Evolutionary conservation across 37 sponge, comb jelly and placozoan species (phyloP).

Genomic region (Cliona cf. orientalis): DNA sequence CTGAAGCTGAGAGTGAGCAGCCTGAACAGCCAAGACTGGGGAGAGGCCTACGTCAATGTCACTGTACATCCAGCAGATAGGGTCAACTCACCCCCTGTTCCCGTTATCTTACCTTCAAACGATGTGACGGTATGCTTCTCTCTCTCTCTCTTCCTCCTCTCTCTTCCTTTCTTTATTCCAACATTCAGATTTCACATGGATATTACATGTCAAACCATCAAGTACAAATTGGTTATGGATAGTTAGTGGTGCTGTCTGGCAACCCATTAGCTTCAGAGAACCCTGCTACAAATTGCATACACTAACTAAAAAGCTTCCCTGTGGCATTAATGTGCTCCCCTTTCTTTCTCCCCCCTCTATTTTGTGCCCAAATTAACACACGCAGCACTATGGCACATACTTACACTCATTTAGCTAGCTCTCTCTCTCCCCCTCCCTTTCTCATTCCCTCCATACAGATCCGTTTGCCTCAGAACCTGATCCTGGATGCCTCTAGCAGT

Average conservation of each 20-base stretch:
- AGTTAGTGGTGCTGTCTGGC: too few species aligned
- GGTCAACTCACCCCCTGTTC: slow-evolving; percentile 13
- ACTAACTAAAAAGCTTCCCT: too few species aligned
- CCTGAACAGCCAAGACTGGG: neutral
- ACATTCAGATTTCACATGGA: neutral
- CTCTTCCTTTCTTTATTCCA: neutral
- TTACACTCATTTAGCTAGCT: slow-evolving; percentile 32
- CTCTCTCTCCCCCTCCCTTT: too few species aligned
- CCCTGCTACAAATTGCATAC: too few species aligned
- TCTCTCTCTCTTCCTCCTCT: neutral
- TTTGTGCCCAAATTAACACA: too few species aligned
- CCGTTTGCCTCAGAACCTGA: slow-evolving; percentile 8
- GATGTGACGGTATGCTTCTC: neutral
- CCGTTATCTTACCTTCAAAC: slow-evolving; percentile 24
- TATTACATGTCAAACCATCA: too few species aligned
- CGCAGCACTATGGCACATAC: slow-evolving; percentile 32
- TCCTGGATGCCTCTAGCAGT: slow-evolving; percentile 45
- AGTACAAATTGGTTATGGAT: too few species aligned
- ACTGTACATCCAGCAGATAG: slow-evolving; percentile 26
- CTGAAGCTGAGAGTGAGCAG: slow-evolving; percentile 20
- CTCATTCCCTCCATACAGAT: neutral
- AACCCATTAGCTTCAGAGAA: too few species aligned
- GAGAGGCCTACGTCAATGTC: slow-evolving; percentile 34
- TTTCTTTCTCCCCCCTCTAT: too few species aligned
- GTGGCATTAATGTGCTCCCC: too few species aligned